phyloP scores from a whole-genome alignment of 1,140 invertebrate species.

The Caenorhabditis tropicalis region DNA sequence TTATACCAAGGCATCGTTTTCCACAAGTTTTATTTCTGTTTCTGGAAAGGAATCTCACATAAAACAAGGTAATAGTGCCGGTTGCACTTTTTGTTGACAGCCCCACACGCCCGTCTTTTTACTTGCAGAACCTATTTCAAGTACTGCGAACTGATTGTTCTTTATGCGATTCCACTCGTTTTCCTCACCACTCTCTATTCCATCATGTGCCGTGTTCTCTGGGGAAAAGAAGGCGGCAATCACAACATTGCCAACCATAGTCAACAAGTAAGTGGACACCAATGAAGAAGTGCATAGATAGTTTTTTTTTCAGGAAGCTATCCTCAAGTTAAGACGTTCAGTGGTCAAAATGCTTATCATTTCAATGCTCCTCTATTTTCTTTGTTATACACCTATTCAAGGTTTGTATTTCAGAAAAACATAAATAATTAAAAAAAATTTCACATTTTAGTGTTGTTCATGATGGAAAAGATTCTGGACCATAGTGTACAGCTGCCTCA shows the following conservation, averaged over 20 bases:
- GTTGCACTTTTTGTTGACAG: background rate
- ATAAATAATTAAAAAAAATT: background rate
- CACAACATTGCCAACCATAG: constrained; percentile 52
- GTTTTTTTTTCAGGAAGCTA: background rate
- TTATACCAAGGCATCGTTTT: constrained; percentile 52
- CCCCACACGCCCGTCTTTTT: background rate
- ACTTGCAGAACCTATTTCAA: constrained; percentile 52
- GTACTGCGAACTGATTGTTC: constrained; percentile 51
- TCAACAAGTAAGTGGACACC: constrained; percentile 37
- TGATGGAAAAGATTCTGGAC: constrained; percentile 41
- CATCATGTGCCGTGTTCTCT: constrained; percentile 57
- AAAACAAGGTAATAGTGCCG: constrained; percentile 47
- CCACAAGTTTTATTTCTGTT: constrained; percentile 47
- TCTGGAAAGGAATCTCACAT: constrained; percentile 52
- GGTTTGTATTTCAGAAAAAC: constrained; percentile 26
- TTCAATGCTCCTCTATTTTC: constrained; percentile 57
- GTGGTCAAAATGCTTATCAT: constrained; percentile 61
- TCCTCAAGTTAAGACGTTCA: constrained; percentile 49
- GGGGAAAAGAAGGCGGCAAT: constrained; percentile 45
- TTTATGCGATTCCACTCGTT: constrained; percentile 56
- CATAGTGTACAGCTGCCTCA: constrained; percentile 19
- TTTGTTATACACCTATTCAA: constrained; percentile 60
- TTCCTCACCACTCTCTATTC: constrained; percentile 57
- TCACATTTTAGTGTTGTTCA: constrained; percentile 27
- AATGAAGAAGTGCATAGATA: no score